Evolutionary conservation across 2,888 invertebrate genomes (phyloP).

Genomic region (Eupithecia vulgata): DNA sequence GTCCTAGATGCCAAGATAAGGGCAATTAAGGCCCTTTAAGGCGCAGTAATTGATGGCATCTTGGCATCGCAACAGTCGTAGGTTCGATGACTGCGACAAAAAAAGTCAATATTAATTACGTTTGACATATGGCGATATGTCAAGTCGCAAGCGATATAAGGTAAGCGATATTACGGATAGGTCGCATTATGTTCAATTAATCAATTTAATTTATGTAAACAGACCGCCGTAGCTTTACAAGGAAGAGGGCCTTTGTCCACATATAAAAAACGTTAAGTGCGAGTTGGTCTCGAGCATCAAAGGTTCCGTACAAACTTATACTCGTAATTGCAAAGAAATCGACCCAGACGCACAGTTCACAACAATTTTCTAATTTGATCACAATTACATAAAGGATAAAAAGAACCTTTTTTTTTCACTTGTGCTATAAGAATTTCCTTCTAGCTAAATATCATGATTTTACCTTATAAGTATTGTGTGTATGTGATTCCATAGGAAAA

Average conservation of each 20-base stretch:
- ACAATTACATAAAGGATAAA: background rate
- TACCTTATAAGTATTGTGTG: no score
- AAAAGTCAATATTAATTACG: conserved; percentile 52
- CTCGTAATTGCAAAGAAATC: no score
- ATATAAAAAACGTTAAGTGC: no score
- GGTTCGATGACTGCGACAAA: conserved; percentile 50
- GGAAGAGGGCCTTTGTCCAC: background rate
- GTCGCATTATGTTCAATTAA: conserved; percentile 20
- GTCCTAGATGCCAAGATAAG: conserved; percentile 65
- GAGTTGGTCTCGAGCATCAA: no score
- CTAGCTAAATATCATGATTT: no score
- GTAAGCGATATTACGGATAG: conserved; percentile 27
- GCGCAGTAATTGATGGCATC: conserved; percentile 60
- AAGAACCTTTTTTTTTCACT: no score
- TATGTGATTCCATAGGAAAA: no score
- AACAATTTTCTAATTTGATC: no score
- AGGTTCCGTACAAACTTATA: no score
- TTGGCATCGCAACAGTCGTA: conserved; percentile 45
- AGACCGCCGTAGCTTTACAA: background rate
- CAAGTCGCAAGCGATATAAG: conserved; percentile 31
- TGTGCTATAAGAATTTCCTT: no score
- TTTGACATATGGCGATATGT: conserved; percentile 50
- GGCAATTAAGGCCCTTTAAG: conserved; percentile 67
- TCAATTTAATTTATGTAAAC: conserved; percentile 25
- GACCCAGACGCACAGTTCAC: no score